Base-by-base conservation (phyloP, 2,797 vertebrate genomes). In the Tiaroga cobitis region DNA sequence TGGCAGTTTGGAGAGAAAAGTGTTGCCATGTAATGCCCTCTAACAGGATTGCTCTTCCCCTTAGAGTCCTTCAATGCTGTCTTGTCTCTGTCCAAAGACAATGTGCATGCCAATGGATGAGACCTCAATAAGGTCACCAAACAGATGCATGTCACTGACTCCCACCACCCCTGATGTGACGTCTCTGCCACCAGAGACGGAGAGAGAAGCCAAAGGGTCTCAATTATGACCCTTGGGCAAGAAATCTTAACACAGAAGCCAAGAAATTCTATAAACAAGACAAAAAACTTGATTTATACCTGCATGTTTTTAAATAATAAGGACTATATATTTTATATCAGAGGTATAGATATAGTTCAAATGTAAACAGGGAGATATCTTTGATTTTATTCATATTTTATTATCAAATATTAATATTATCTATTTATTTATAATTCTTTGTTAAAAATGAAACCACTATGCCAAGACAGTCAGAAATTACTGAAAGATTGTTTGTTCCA, bases 81-180 rank as follows among this genome's bases (percentile, higher is more conserved):
- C 86, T 82, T 89, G 43, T 89, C 77, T 72, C 81, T 56, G 49
- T 87, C 73, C 82, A 87, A 72, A 77, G 81, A 83, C 82, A 89
- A 85, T 59, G 81, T 92, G 94, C 94, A 94, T 94, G 94, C 80
- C 87, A 85, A 85, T 91, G 91, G 89, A 90, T 90, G 90, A 90
- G 87, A 78, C 85, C 80, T 83, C 87, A 85, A 84, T 85, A 69
- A 46, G 61, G 81, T 90, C 87, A 83, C 83, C 85, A 87, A 85
- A 88, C 87, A 69, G 72, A 89, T 92, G 92, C 92, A 92, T 93
- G 92, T 87, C 86, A 90, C 65, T 87, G 86, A 86, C 81, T 82
- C 89, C 87, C 86, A 78, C 81, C 32, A 73, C 83, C 87, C 87
- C 87, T 88, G 46, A 39, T 79, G 70, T 84, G 85, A 86, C 87